These are phyloP conservation scores for Keiferia lycopersicella DNA, from an alignment of 2,888 invertebrate species.

Conservation along the genomic window DNA sequence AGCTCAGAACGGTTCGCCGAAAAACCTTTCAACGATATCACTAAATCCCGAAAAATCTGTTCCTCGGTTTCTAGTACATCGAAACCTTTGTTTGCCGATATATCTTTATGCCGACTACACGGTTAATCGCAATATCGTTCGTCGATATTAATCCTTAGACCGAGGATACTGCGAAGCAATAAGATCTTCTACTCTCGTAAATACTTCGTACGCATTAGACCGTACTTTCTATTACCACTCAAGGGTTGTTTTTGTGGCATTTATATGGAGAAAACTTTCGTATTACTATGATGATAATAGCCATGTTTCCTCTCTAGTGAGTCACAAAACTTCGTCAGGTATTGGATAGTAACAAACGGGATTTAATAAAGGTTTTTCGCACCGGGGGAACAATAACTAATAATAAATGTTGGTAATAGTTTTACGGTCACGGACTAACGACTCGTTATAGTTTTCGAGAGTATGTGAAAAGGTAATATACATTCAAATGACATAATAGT, in stretches of 20 bases:
- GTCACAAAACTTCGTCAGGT: background rate
- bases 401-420: constrained; percentile 3
- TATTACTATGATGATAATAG: background rate
- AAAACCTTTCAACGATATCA: too few relatives aligned
- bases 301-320: background rate
- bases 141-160: too few relatives aligned
- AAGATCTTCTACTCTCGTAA: too few relatives aligned
- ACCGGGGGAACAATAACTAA: background rate
- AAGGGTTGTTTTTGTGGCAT: constrained; percentile 43
- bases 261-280: constrained; percentile 18
- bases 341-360: background rate
- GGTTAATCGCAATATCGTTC: too few relatives aligned
- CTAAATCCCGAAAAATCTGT: too few relatives aligned
- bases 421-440: background rate
- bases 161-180: too few relatives aligned
- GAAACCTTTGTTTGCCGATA: too few relatives aligned
- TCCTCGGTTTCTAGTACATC: too few relatives aligned
- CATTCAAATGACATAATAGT: too few relatives aligned
- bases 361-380: background rate
- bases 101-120: too few relatives aligned
- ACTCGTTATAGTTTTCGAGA: background rate
- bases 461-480: background rate
- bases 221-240: constrained; percentile 36
- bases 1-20: too few relatives aligned
- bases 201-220: too few relatives aligned